These are phyloP conservation scores for Hirudo medicinalis DNA, from an alignment of 1,140 invertebrate species.

Conservation along the genomic window DNA sequence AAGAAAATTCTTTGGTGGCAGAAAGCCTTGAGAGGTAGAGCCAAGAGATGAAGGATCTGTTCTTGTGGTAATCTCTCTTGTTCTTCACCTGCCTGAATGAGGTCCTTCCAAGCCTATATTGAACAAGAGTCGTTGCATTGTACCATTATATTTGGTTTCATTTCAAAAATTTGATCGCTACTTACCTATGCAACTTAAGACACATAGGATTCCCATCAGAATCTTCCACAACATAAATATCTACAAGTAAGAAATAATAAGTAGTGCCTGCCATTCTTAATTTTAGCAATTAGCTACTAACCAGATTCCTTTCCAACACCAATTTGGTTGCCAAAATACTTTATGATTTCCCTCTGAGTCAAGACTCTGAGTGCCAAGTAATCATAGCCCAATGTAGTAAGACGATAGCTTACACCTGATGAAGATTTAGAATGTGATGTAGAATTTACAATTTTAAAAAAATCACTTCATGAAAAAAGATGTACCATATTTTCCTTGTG, in stretches of 20 bases:
- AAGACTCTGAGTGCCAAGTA: slow-evolving; percentile 85
- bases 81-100: slow-evolving; percentile 92
- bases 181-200: slow-evolving; percentile 73
- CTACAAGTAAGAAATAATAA: slow-evolving; percentile 41
- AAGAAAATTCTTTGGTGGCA: slow-evolving; percentile 82
- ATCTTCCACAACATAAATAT: slow-evolving; percentile 75
- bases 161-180: not conserved
- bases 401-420: slow-evolving; percentile 69
- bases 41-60: slow-evolving; percentile 80
- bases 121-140: not conserved
- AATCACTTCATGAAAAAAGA: not conserved
- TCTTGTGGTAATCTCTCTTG: slow-evolving; percentile 90
- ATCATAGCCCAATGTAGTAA: slow-evolving; percentile 93
- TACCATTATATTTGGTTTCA: not conserved
- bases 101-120: slow-evolving; percentile 65
- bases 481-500: slow-evolving; percentile 51
- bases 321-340: slow-evolving; percentile 91
- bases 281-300: slow-evolving; percentile 26
- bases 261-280: not conserved
- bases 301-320: slow-evolving; percentile 90
- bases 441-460: not conserved
- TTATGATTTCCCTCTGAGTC: slow-evolving; percentile 59
- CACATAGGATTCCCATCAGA: slow-evolving; percentile 55
- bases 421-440: not conserved
- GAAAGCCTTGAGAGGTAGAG: slow-evolving; percentile 84